These are phyloP conservation scores for Nemurella pictetii DNA, from an alignment of 2,888 invertebrate genomes.

Conservation along the genomic window DNA sequence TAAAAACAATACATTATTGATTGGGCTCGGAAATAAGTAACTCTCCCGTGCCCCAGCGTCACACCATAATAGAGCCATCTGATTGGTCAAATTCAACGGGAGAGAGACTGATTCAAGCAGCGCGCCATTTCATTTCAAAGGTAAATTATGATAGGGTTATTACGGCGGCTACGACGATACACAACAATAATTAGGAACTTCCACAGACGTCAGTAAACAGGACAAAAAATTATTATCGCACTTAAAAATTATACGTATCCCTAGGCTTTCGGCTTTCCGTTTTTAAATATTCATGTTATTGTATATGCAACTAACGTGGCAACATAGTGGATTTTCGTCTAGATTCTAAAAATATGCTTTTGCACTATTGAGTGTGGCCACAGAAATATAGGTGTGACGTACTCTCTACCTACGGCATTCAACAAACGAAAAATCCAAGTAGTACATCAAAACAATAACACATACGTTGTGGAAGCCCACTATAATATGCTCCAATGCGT, in stretches of 20 bases:
- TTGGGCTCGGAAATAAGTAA: background rate
- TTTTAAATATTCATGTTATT: too few relatives aligned
- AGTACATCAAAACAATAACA: background rate
- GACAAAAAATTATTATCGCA: background rate
- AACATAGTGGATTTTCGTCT: background rate
- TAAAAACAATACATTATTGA: background rate
- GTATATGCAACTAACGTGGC: too few relatives aligned
- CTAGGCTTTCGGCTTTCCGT: background rate
- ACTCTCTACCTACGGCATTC: background rate
- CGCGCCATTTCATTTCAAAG: background rate
- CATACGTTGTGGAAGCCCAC: background rate
- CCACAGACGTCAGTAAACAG: background rate
- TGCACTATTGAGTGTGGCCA: background rate
- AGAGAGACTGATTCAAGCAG: background rate
- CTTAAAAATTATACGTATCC: background rate
- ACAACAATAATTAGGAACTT: slow-evolving; percentile 16
- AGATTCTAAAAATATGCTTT: background rate
- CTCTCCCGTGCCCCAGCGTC: slow-evolving; percentile 30
- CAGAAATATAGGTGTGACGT: background rate
- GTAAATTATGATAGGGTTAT: too few relatives aligned
- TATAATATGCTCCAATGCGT: too few relatives aligned
- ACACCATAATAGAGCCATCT: slow-evolving; percentile 12
- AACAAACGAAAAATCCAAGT: background rate
- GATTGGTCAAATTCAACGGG: background rate
- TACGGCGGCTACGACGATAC: background rate